Evolutionary conservation across 2,888 invertebrate species (phyloP).

Genomic region (Apeira syringaria): DNA sequence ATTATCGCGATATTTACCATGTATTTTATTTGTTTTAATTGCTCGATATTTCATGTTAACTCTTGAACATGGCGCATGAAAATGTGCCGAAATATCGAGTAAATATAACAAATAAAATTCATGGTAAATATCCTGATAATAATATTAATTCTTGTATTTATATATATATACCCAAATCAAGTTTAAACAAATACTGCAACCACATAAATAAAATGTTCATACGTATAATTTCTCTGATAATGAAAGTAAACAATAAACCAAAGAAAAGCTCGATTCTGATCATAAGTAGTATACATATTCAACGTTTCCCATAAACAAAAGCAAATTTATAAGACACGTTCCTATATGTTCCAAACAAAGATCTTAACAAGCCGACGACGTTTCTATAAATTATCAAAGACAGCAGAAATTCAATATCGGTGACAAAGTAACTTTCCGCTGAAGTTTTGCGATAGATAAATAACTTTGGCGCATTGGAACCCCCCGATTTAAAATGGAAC

Average conservation of each 20-base stretch:
- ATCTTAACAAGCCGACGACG: constrained; percentile 58
- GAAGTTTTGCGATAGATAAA: constrained; percentile 76
- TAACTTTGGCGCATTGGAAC: constrained; percentile 60
- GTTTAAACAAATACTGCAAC: too few species aligned
- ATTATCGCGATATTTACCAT: too few species aligned
- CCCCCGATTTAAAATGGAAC: constrained; percentile 54
- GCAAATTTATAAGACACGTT: constrained; percentile 33
- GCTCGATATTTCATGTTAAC: too few species aligned
- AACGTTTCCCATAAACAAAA: constrained; percentile 16
- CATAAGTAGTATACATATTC: neutral
- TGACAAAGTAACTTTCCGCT: constrained; percentile 70
- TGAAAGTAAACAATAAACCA: neutral
- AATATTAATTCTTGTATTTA: too few species aligned
- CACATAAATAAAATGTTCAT: too few species aligned
- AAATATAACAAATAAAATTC: too few species aligned
- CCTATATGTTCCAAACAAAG: constrained; percentile 49
- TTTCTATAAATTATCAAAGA: constrained; percentile 67
- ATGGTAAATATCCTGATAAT: too few species aligned
- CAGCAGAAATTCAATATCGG: constrained; percentile 78
- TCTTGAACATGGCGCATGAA: too few species aligned
- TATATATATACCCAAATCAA: too few species aligned
- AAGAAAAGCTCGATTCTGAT: neutral
- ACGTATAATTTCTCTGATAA: too few species aligned
- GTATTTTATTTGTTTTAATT: too few species aligned
- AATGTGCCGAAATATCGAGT: too few species aligned